phyloP scores from a whole-genome alignment of 2,113 vertebrate species.

The Numida meleagris region DNA sequence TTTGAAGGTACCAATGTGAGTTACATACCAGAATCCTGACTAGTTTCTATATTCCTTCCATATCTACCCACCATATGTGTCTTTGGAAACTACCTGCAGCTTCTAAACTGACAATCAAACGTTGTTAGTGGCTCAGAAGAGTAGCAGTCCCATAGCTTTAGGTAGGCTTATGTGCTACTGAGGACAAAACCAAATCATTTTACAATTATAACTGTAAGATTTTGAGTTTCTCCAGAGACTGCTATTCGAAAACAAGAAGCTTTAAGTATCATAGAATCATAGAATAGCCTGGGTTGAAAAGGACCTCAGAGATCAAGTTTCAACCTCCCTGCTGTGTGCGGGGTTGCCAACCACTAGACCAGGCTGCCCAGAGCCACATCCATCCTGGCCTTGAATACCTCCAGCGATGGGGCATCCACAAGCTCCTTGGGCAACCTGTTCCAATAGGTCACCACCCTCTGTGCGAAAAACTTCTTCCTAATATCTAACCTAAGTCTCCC shows the following conservation, averaged over 20 bases:
- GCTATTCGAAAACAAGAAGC: neutral
- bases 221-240: neutral
- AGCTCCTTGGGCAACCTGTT: too few relatives aligned
- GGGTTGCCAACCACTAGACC: too few relatives aligned
- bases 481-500: too few relatives aligned
- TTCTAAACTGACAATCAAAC: neutral
- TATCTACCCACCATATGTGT: neutral
- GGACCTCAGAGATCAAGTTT: too few relatives aligned
- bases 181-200: neutral
- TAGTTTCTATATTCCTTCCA: neutral
- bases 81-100: neutral
- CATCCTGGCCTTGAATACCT: too few relatives aligned
- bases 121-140: neutral
- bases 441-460: too few relatives aligned
- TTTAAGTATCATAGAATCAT: too few relatives aligned
- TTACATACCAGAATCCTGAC: accelerated
- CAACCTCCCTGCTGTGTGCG: too few relatives aligned
- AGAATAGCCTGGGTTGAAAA: too few relatives aligned
- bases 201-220: neutral
- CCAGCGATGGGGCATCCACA: too few relatives aligned
- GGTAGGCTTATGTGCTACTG: neutral
- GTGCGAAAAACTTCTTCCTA: too few relatives aligned
- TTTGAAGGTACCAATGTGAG: neutral
- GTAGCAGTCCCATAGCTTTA: neutral
- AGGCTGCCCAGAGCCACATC: too few relatives aligned